Conservation (phyloP, 1,140 invertebrate species). For the Leguminivora glycinivorella region DNA sequence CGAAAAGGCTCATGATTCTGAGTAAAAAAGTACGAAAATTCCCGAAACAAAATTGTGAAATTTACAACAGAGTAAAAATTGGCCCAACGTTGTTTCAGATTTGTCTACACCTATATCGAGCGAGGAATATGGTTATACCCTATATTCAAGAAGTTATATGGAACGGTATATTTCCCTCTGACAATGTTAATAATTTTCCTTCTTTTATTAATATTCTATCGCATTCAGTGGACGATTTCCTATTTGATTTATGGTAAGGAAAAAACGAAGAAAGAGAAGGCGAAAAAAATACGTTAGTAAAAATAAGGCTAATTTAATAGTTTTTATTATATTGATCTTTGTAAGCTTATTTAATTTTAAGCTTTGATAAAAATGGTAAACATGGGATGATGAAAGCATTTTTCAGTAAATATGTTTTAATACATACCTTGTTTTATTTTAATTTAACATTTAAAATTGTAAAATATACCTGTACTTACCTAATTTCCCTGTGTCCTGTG, state of each 20-base stretch:
- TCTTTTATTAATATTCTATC: slow-evolving; percentile 32
- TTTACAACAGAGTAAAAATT: no score
- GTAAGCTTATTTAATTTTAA: background rate
- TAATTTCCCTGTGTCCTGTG: no score
- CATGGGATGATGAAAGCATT: background rate
- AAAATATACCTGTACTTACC: no score
- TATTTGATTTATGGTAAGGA: slow-evolving; percentile 30
- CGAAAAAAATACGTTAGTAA: slow-evolving; percentile 28
- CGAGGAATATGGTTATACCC: slow-evolving; percentile 53
- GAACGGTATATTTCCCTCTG: slow-evolving; percentile 49
- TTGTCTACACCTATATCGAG: slow-evolving; percentile 40
- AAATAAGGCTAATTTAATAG: background rate
- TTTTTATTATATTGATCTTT: background rate
- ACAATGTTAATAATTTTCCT: slow-evolving; percentile 26
- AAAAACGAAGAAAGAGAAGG: slow-evolving; percentile 17
- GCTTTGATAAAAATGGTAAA: background rate
- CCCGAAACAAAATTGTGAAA: no score
- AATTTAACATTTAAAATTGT: background rate
- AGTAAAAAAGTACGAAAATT: no score
- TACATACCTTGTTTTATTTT: background rate
- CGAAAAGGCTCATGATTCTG: no score
- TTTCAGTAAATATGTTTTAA: background rate
- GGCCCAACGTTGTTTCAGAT: slow-evolving; percentile 57
- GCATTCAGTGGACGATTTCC: slow-evolving; percentile 42
- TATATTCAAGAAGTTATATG: slow-evolving; percentile 37